phyloP scores from a whole-genome alignment of 2,888 invertebrate species.

The Chrysomela aeneicollis region DNA sequence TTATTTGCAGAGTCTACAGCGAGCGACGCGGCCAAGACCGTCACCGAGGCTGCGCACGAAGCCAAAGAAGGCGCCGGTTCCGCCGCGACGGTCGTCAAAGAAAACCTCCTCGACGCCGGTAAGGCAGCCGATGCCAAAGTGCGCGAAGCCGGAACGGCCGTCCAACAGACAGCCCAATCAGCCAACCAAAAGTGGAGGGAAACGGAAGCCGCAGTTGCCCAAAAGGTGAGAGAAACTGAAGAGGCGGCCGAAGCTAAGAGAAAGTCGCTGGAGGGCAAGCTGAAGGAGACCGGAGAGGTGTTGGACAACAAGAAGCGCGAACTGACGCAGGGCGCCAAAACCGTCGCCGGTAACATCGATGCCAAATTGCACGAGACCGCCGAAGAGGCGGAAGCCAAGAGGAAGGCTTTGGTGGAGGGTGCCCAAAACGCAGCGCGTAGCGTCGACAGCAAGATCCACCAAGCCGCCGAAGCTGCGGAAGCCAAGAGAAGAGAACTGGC shows the following conservation, averaged over 20 bases:
- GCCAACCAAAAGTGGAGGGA: constrained; percentile 42
- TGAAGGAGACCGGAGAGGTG: constrained; percentile 37
- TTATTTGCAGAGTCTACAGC: not conserved
- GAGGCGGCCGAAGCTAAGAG: constrained; percentile 61
- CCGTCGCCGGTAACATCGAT: constrained; percentile 36
- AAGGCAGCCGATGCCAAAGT: constrained; percentile 33
- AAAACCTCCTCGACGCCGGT: constrained; percentile 24
- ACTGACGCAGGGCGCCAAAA: constrained; percentile 36
- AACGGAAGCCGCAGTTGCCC: constrained; percentile 41
- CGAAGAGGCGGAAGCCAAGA: constrained; percentile 39
- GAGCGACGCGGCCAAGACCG: constrained; percentile 40
- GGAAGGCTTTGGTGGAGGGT: constrained; percentile 28
- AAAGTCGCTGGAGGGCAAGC: constrained; percentile 60
- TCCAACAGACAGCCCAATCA: constrained; percentile 31
- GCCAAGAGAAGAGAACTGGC: constrained; percentile 31
- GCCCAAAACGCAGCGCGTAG: constrained; percentile 30
- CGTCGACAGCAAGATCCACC: constrained; percentile 35
- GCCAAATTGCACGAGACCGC: constrained; percentile 38
- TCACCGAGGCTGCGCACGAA: constrained; percentile 37
- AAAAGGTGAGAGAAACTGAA: constrained; percentile 38
- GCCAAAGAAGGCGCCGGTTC: constrained; percentile 2
- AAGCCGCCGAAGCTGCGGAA: constrained; percentile 39
- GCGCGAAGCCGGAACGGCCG: constrained; percentile 27
- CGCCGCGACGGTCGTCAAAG: constrained; percentile 19
- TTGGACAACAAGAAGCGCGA: constrained; percentile 17